phyloP scores from a whole-genome alignment of 2,888 invertebrate species.

The Anthrax anthrax region DNA sequence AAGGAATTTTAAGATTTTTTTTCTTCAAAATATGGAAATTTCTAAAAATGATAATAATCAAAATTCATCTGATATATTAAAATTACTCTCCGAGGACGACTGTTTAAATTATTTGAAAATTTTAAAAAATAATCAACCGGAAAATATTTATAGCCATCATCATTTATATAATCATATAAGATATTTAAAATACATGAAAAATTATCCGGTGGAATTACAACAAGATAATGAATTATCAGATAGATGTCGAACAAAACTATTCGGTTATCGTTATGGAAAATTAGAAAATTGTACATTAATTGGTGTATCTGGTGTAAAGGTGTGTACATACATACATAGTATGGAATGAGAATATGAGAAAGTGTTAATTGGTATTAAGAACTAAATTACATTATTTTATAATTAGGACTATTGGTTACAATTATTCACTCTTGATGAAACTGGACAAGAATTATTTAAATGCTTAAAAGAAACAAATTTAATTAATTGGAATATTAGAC shows the following conservation, averaged over 20 bases:
- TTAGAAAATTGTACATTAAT: conserved; percentile 10
- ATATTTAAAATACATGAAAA: neutral
- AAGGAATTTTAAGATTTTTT: too few species aligned
- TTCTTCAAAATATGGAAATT: too few species aligned
- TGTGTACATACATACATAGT: neutral
- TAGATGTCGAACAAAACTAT: conserved; percentile 6
- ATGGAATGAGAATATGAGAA: too few species aligned
- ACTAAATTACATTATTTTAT: neutral
- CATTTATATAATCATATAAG: neutral
- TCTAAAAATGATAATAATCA: too few species aligned
- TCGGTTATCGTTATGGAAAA: conserved; percentile 6
- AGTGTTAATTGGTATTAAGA: too few species aligned
- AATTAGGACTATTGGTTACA: conserved; percentile 11
- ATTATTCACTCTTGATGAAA: conserved; percentile 7
- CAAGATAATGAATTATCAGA: neutral
- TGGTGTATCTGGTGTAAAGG: conserved; percentile 7
- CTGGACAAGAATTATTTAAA: conserved; percentile 9
- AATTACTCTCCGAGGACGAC: neutral
- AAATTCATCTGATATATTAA: neutral
- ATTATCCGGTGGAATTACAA: neutral
- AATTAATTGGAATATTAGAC: conserved; percentile 9
- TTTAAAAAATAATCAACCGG: neutral
- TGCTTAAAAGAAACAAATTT: conserved; percentile 8
- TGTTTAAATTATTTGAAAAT: neutral
- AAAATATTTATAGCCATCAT: neutral